Percentiles rank a stretch among this genome's conserved stretches.
Conservation (phyloP, 1,140 invertebrate genomes). For the Harlomillsia oculata region DNA sequence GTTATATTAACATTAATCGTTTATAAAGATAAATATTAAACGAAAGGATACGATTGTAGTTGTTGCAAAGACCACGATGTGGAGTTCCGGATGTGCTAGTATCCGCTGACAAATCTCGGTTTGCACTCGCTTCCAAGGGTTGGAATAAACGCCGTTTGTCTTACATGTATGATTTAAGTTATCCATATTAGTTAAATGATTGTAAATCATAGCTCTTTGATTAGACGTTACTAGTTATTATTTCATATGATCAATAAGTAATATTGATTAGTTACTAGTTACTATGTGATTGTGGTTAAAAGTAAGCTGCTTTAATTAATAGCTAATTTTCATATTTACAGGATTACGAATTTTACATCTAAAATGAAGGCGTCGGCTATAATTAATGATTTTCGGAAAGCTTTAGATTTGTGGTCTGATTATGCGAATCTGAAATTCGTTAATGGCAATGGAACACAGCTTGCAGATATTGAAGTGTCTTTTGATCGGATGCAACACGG, state of each 20-base stretch:
- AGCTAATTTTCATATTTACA: constrained; percentile 35
- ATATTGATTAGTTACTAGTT: not conserved
- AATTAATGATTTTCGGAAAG: constrained; percentile 46
- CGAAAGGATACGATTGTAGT: no score
- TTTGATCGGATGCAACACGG: constrained; percentile 55
- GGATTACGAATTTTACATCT: constrained; percentile 55
- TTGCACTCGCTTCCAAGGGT: constrained; percentile 46
- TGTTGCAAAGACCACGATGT: constrained; percentile 53
- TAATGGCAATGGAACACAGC: constrained; percentile 34
- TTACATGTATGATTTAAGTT: constrained; percentile 39
- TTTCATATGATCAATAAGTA: not conserved
- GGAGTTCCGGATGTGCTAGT: constrained; percentile 51
- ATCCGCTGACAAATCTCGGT: constrained; percentile 41
- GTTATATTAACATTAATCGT: not conserved
- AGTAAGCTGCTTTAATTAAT: no score
- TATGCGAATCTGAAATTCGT: constrained; percentile 52
- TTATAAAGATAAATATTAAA: constrained; percentile 15
- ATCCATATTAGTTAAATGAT: not conserved
- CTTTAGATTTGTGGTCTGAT: constrained; percentile 52
- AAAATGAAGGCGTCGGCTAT: constrained; percentile 47
- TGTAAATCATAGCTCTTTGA: not conserved
- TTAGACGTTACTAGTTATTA: not conserved
- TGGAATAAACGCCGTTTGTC: constrained; percentile 54
- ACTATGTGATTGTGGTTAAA: not conserved
- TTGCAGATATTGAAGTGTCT: constrained; percentile 55